Evolutionary conservation across 2,797 vertebrate species (phyloP).

Genomic region (Peromyscus nudipes): DNA sequence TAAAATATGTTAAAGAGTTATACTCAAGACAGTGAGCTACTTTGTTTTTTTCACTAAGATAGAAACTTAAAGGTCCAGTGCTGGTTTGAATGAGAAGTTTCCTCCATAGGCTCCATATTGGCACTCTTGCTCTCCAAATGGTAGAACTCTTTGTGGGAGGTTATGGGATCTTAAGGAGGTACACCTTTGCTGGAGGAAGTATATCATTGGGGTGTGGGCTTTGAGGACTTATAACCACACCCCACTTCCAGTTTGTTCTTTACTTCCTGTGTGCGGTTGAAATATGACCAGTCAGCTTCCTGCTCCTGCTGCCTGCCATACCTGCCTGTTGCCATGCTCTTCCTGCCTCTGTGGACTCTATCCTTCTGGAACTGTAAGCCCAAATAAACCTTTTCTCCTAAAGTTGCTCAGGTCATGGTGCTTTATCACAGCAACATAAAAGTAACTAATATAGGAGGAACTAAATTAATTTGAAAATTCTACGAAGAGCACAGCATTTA

Average conservation of each 20-base stretch:
- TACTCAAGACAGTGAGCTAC: neutral
- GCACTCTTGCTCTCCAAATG: neutral
- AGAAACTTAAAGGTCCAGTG: neutral
- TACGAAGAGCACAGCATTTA: neutral
- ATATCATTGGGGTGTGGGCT: neutral
- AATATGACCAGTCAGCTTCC: neutral
- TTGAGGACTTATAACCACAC: neutral
- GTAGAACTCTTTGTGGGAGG: too few species aligned
- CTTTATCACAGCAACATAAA: neutral
- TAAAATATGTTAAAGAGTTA: neutral
- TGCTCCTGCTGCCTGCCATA: neutral
- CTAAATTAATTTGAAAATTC: constrained; percentile 16
- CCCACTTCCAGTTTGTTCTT: neutral
- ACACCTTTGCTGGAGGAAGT: neutral
- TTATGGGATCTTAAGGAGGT: too few species aligned
- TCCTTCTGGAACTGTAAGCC: too few species aligned
- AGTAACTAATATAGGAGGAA: neutral
- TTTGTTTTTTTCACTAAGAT: neutral
- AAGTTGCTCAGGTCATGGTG: neutral
- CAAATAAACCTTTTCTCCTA: neutral
- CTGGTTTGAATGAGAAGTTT: neutral
- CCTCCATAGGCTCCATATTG: neutral
- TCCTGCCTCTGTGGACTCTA: too few species aligned
- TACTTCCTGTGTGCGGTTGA: neutral
- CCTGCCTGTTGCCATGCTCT: neutral